Evolutionary conservation across 2,113 vertebrate species (phyloP).

Genomic region (Petrocephalus microphthalmus): DNA sequence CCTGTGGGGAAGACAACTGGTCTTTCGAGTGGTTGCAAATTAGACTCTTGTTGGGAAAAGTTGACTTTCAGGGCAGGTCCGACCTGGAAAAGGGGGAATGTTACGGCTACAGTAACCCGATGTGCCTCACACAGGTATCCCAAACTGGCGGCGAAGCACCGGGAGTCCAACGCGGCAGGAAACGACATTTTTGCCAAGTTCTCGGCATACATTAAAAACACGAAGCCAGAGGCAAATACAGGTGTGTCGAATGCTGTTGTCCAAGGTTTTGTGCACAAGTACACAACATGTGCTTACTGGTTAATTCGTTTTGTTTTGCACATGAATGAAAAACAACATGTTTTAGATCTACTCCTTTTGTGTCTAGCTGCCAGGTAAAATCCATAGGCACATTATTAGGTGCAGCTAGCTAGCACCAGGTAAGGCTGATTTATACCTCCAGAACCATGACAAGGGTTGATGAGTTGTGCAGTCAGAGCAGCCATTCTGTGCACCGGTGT

Average conservation of each 20-base stretch:
- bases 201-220: slow-evolving; percentile 96
- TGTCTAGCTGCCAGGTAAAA: background rate
- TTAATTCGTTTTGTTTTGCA: background rate
- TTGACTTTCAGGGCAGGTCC: background rate
- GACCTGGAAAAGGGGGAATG: background rate
- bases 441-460: background rate
- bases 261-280: background rate
- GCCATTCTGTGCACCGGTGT: background rate
- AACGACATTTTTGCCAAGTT: slow-evolving; percentile 97
- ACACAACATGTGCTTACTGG: background rate
- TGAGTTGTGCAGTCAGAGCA: background rate
- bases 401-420: background rate
- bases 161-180: slow-evolving; percentile 90
- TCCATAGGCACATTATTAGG: background rate
- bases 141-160: slow-evolving; percentile 81
- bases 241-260: slow-evolving; percentile 69
- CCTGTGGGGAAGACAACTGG: background rate
- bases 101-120: background rate
- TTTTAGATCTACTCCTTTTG: background rate
- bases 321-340: background rate
- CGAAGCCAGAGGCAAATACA: slow-evolving; percentile 77
- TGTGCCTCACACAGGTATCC: slow-evolving; percentile 73
- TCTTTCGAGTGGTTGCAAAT: background rate
- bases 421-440: background rate
- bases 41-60: background rate